phyloP scores from a whole-genome alignment of 2,888 invertebrate genomes.

The Calliphora vomitoria region DNA sequence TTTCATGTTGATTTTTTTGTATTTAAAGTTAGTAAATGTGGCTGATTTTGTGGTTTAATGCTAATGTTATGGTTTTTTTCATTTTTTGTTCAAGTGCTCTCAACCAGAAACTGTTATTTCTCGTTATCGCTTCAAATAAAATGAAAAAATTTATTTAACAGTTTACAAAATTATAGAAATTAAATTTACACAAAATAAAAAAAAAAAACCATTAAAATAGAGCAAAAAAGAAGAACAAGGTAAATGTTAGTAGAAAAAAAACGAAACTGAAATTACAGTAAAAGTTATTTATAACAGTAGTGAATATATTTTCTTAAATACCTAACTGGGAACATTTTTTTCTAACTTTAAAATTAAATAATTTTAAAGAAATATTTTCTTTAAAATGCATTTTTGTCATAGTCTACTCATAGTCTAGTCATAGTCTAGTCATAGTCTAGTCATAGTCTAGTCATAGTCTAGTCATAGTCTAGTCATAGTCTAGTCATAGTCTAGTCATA shows the following conservation, averaged over 20 bases:
- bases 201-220: not conserved
- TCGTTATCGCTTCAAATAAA: slow-evolving; percentile 56
- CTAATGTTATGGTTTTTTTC: slow-evolving; percentile 45
- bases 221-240: not conserved
- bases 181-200: not conserved
- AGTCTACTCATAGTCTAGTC: too few species aligned
- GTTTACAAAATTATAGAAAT: slow-evolving; percentile 29
- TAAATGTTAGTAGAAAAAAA: not conserved
- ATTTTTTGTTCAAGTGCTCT: slow-evolving; percentile 66
- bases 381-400: too few species aligned
- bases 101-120: slow-evolving; percentile 66
- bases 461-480: too few species aligned
- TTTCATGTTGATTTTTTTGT: slow-evolving; percentile 33
- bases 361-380: too few species aligned
- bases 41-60: slow-evolving; percentile 61
- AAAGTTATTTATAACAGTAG: not conserved
- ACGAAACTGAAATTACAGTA: not conserved
- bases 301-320: too few species aligned
- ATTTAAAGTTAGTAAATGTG: slow-evolving; percentile 54
- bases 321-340: too few species aligned
- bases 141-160: slow-evolving; percentile 37
- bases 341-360: too few species aligned
- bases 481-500: too few species aligned
- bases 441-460: too few species aligned
- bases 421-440: too few species aligned